Conservation (phyloP, 2,888 invertebrate species). For the Epistrophe grossulariae region DNA sequence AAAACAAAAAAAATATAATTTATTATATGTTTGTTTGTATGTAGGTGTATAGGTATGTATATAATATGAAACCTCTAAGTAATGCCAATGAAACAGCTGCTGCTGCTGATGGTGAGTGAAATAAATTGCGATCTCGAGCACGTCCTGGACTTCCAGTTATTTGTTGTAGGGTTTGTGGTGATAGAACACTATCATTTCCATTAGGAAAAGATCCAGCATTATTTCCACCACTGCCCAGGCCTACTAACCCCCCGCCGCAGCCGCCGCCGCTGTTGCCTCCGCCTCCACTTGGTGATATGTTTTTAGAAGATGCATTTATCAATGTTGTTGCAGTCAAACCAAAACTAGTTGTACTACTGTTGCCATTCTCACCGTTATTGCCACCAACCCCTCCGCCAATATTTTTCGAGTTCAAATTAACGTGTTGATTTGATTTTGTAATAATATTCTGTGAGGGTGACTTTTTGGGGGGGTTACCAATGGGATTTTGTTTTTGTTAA, state of each 20-base stretch:
- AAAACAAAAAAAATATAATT: background rate
- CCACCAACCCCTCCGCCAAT: constrained; percentile 58
- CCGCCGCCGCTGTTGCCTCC: constrained; percentile 58
- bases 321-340: constrained; percentile 76
- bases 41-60: background rate
- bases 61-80: constrained; percentile 82
- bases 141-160: constrained; percentile 83
- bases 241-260: background rate
- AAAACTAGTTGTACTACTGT: constrained; percentile 35
- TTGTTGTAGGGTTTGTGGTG: constrained; percentile 82
- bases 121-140: constrained; percentile 83
- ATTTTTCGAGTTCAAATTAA: constrained; percentile 71
- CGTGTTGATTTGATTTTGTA: constrained; percentile 74
- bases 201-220: constrained; percentile 69
- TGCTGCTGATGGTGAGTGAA: constrained; percentile 82
- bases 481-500: constrained; percentile 31
- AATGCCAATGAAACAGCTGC: constrained; percentile 82
- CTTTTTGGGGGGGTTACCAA: constrained; percentile 60
- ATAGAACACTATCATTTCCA: constrained; percentile 76
- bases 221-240: constrained; percentile 12
- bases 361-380: constrained; percentile 66
- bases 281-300: constrained; percentile 75
- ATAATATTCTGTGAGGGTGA: constrained; percentile 77
- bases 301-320: constrained; percentile 51
- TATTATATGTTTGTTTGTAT: background rate